These are phyloP conservation scores for Dione vanillae DNA, from an alignment of 2,888 invertebrate species.

Conservation along the genomic window DNA sequence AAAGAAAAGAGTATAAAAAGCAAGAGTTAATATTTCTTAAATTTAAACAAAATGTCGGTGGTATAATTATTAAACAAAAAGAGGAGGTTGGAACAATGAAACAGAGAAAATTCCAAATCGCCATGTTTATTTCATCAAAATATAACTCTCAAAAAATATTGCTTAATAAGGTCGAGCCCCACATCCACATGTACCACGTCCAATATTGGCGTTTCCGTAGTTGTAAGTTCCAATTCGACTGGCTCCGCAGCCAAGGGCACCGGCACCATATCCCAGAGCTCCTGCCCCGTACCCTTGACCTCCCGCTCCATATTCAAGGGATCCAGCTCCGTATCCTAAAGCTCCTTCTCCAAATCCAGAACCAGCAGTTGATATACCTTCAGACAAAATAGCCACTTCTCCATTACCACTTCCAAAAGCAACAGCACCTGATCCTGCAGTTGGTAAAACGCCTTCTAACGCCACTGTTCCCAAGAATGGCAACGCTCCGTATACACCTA, in stretches of 20 bases:
- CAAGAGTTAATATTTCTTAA: too few species aligned
- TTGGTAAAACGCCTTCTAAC: slow-evolving; percentile 50
- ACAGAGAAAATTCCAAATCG: too few species aligned
- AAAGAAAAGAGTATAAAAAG: too few species aligned
- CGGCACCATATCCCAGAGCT: slow-evolving; percentile 14
- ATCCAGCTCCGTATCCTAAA: slow-evolving; percentile 4
- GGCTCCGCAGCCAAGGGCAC: neutral
- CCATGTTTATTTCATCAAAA: too few species aligned
- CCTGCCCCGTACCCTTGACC: neutral
- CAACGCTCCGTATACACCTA: slow-evolving; percentile 51
- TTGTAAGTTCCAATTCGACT: neutral
- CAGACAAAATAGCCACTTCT: slow-evolving; percentile 47
- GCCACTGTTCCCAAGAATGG: slow-evolving; percentile 54
- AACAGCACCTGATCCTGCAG: slow-evolving; percentile 51
- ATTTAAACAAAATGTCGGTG: too few species aligned
- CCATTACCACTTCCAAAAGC: slow-evolving; percentile 52
- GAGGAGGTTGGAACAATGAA: too few species aligned
- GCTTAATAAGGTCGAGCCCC: neutral
- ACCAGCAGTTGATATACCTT: slow-evolving; percentile 40
- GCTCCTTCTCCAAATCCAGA: neutral
- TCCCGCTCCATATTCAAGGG: neutral
- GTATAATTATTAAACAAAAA: too few species aligned
- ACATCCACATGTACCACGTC: neutral
- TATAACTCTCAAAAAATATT: neutral
- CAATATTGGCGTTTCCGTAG: neutral